Conservation (phyloP, 2,113 vertebrate species). For the Tretioscincus oriximinensis region DNA sequence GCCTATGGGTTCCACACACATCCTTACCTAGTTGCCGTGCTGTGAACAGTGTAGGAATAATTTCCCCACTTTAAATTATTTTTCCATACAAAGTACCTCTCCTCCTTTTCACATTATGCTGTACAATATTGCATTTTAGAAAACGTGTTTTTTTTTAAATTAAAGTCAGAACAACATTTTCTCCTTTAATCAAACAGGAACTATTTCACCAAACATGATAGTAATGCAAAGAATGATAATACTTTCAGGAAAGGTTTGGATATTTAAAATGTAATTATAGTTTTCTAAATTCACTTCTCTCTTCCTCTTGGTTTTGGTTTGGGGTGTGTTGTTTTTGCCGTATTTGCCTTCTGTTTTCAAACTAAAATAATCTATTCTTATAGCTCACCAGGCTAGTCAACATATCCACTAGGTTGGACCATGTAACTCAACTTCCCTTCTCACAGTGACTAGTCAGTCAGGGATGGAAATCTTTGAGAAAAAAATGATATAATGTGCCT, state of each 20-base stretch:
- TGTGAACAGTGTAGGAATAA: neutral
- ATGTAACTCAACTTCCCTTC: too few relatives aligned
- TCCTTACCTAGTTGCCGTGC: too few relatives aligned
- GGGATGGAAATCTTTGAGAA: too few relatives aligned
- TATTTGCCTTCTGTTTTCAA: neutral
- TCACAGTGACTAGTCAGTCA: too few relatives aligned
- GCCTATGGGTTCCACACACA: too few relatives aligned
- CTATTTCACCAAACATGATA: neutral
- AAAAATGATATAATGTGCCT: too few relatives aligned
- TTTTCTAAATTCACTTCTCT: neutral
- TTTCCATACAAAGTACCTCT: neutral
- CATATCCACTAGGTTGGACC: too few relatives aligned
- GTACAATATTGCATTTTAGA: neutral
- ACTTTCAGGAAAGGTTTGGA: neutral
- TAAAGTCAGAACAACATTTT: accelerated
- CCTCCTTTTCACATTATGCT: neutral
- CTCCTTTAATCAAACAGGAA: neutral
- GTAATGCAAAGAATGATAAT: neutral
- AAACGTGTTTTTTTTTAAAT: conserved; percentile 9
- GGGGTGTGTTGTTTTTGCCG: too few relatives aligned
- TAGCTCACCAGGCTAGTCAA: neutral
- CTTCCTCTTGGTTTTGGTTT: neutral
- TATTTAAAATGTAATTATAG: neutral
- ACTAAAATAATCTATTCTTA: neutral
- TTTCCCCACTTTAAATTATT: neutral